Evolutionary conservation across 1,140 invertebrate genomes (phyloP), one percentile per base, ranked within the genome.

Genomic region (Zophobas atratus): DNA sequence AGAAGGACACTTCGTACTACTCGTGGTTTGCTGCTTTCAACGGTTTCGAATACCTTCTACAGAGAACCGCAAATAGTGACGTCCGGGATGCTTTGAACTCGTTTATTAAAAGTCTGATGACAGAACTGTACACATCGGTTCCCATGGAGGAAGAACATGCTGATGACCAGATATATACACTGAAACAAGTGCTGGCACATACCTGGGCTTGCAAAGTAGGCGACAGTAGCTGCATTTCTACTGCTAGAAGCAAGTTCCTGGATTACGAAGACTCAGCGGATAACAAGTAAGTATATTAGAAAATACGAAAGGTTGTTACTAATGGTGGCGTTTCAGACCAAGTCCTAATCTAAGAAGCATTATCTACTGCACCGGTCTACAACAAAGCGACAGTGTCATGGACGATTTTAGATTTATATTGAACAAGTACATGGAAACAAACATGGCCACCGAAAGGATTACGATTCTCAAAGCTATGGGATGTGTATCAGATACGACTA

Each of bases 391-490:
- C 70, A 70, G 81, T 35, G 74, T 72, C 6, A 32, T 77, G 1
- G 33, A 48, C 0, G 88, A 91, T 63, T 91, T 88, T 79, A 77
- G 89, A n/a, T 86, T 81, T 35, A 85, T 92, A 63, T 91, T 88
- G 86, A 79, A 86, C 1, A 86, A 87, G 71, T 91, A 88, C 81
- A 78, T 84, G 33, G 78, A 75, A 2, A 86, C 88, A 79, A 87
- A 87, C 4, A 82, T 91, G n/a, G 85, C 88, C 1, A 87, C 86
- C 43, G 90, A 92, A 79, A 87, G 89, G 83, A 80, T 89, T 0
- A 87, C 89, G 1, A 88, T 93, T 84, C 83, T 92, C n/a, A 85
- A 82, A 74, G 87, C 88, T 0, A 87, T 92, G 6, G 90, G 90
- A 4, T 93, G 92, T 75, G 89, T 91, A 0, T 86, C 85, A 33